Evolutionary conservation across 2,113 vertebrate species (phyloP).

Genomic region (Morone chrysops): DNA sequence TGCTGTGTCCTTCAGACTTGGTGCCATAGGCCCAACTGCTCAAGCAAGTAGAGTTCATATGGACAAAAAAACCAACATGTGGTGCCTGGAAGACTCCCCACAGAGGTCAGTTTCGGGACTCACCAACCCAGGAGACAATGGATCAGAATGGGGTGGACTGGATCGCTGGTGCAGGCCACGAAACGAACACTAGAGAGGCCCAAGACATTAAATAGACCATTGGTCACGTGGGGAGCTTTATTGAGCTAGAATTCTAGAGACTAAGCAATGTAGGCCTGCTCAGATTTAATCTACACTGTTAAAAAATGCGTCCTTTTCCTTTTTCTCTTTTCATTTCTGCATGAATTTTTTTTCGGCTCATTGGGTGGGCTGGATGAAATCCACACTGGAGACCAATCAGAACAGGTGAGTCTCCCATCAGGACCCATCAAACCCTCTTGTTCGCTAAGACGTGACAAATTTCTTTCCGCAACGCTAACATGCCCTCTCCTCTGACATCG

Average conservation of each 20-base stretch:
- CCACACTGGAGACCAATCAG: slow-evolving; percentile 42
- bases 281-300: slow-evolving; percentile 48
- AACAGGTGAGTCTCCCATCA: slow-evolving; percentile 58
- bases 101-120: slow-evolving; percentile 73
- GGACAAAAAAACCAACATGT: slow-evolving; percentile 71
- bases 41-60: slow-evolving; percentile 72
- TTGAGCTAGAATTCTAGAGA: slow-evolving; percentile 36
- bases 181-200: slow-evolving; percentile 46
- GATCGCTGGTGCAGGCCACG: slow-evolving; percentile 43
- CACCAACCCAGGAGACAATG: slow-evolving; percentile 72
- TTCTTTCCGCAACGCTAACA: slow-evolving; percentile 15
- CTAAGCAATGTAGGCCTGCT: slow-evolving; percentile 19
- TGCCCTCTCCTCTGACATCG: slow-evolving; percentile 23
- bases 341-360: slow-evolving; percentile 39
- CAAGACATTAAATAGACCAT: slow-evolving; percentile 31
- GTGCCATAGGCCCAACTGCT: slow-evolving; percentile 71
- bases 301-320: slow-evolving; percentile 32
- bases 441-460: slow-evolving; percentile 44
- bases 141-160: slow-evolving; percentile 50
- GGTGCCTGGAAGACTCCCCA: slow-evolving; percentile 80
- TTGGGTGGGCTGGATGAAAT: slow-evolving; percentile 57
- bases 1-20: slow-evolving; percentile 76
- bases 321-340: slow-evolving; percentile 49
- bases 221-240: slow-evolving; percentile 44
- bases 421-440: slow-evolving; percentile 45